Evolutionary conservation across 2,888 invertebrate species (phyloP).

Genomic region (Andrena fulva): DNA sequence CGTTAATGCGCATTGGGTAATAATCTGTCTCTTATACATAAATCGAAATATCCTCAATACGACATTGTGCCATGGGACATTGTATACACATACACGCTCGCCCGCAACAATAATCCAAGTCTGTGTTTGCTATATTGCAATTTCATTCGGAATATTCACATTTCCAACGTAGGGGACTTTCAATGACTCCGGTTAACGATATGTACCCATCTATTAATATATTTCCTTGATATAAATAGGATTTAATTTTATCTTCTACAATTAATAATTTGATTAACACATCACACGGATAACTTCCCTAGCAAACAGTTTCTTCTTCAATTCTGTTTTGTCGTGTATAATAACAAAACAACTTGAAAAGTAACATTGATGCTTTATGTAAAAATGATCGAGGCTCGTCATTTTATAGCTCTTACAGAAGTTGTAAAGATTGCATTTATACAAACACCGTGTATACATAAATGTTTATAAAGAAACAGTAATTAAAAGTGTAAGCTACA

Average conservation of each 20-base stretch:
- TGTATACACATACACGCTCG: constrained; percentile 5
- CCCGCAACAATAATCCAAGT: background rate
- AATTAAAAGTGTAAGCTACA: constrained; percentile 65
- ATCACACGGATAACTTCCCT: constrained; percentile 3
- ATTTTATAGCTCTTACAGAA: constrained; percentile 54
- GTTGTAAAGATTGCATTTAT: constrained; percentile 57
- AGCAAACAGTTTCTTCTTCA: constrained; percentile 22
- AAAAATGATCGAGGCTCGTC: constrained; percentile 33
- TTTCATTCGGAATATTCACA: constrained; percentile 10
- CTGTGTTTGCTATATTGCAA: constrained; percentile 1
- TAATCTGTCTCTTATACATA: constrained; percentile 15
- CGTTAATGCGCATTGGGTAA: constrained; percentile 51
- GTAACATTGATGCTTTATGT: constrained; percentile 27
- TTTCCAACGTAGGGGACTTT: constrained; percentile 15
- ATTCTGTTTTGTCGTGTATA: constrained; percentile 18
- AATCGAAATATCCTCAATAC: constrained; percentile 10
- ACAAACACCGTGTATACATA: constrained; percentile 53
- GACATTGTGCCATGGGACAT: constrained; percentile 48
- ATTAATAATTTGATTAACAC: constrained; percentile 30
- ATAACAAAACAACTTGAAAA: constrained; percentile 21
- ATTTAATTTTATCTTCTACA: constrained; percentile 8
- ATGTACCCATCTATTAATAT: constrained; percentile 16
- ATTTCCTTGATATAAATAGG: constrained; percentile 18
- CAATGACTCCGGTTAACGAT: constrained; percentile 9
- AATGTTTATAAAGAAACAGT: constrained; percentile 59